These are phyloP conservation scores for Microplitis manilae DNA, from an alignment of 2,888 invertebrate species.

Conservation along the genomic window DNA sequence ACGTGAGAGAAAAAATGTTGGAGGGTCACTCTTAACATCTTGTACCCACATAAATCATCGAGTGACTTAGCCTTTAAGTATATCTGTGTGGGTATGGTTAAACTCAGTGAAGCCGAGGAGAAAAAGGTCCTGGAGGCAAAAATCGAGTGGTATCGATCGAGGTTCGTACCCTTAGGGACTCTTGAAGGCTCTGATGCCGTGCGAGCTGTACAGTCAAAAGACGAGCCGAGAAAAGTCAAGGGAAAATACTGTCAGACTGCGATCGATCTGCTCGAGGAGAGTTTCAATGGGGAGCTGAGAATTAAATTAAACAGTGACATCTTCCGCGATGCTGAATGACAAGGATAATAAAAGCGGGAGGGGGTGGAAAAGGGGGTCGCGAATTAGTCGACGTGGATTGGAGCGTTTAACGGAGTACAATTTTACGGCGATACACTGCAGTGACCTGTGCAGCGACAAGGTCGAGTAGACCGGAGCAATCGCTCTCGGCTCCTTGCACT, in stretches of 20 bases:
- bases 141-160: slow-evolving; percentile 30
- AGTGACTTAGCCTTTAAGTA: not conserved
- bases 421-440: slow-evolving; percentile 25
- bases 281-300: not conserved
- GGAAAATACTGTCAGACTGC: not conserved
- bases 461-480: slow-evolving; percentile 16
- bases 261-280: not conserved
- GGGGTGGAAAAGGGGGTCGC: not conserved
- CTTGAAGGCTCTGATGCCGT: not conserved
- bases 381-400: slow-evolving; percentile 17
- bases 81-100: not conserved
- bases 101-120: not conserved
- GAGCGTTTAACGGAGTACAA: slow-evolving; percentile 23
- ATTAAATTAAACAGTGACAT: not conserved
- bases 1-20: slow-evolving; percentile 22
- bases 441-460: slow-evolving; percentile 31
- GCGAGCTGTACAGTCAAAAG: not conserved
- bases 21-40: slow-evolving; percentile 19
- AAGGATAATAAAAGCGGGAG: not conserved
- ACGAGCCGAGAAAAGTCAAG: not conserved
- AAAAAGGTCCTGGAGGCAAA: slow-evolving; percentile 5
- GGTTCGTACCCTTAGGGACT: slow-evolving; percentile 5
- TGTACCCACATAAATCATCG: slow-evolving; percentile 23
- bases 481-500: slow-evolving; percentile 10
- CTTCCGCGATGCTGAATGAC: not conserved